These are phyloP conservation scores for Phycodurus eques DNA, from an alignment of 2,113 vertebrate genomes.

Conservation along the genomic window DNA sequence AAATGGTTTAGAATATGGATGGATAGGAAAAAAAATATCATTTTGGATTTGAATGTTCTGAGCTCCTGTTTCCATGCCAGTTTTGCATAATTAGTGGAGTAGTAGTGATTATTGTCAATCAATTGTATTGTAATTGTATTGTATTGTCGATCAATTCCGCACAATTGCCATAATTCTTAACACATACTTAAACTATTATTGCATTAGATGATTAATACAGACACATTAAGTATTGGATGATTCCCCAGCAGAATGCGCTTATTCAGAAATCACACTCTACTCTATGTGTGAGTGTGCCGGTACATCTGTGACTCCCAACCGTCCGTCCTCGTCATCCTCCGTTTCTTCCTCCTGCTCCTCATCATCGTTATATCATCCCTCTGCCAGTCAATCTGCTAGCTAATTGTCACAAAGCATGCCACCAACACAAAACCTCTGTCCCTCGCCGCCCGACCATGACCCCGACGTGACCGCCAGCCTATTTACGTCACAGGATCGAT, in stretches of 20 bases:
- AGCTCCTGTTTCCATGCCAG: too few species aligned
- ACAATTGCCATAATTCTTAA: too few species aligned
- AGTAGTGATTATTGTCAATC: too few species aligned
- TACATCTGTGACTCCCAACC: slow-evolving; percentile 48
- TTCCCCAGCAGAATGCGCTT: slow-evolving; percentile 59
- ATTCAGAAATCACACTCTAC: slow-evolving; percentile 60
- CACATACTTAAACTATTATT: background rate
- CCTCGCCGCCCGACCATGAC: slow-evolving; percentile 1
- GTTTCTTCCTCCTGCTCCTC: slow-evolving; percentile 44
- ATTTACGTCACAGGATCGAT: slow-evolving; percentile 16
- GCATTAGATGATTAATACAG: background rate
- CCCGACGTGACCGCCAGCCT: background rate
- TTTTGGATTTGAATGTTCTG: too few species aligned
- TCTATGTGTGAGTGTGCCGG: slow-evolving; percentile 44
- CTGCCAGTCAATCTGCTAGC: slow-evolving; percentile 37
- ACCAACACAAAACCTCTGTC: slow-evolving; percentile 25
- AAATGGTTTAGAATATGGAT: too few species aligned
- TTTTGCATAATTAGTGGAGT: too few species aligned
- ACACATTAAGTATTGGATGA: slow-evolving; percentile 14
- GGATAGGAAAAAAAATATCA: too few species aligned
- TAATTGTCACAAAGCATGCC: slow-evolving; percentile 28
- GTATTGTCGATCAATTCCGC: too few species aligned
- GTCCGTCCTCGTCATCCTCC: slow-evolving; percentile 43
- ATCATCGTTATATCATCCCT: slow-evolving; percentile 55
- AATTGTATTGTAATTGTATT: too few species aligned